phyloP scores from a whole-genome alignment of 2,113 vertebrate species.

The Hippocampus barbouri region DNA sequence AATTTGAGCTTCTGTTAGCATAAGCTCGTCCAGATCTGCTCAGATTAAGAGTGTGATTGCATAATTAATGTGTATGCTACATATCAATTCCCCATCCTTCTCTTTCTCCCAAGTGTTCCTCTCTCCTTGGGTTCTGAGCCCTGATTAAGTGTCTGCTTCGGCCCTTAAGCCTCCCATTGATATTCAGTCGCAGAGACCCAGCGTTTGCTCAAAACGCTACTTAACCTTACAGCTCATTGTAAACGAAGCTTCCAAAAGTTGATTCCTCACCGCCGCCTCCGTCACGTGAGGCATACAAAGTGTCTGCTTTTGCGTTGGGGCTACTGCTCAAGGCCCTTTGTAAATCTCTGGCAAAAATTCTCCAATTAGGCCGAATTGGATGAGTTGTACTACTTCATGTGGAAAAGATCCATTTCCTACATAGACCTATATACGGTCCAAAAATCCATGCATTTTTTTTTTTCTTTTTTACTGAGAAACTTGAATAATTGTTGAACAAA shows the following conservation, averaged over 20 bases:
- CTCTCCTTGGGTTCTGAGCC: constrained; percentile 69
- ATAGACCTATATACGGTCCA: not conserved
- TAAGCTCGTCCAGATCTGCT: constrained; percentile 91
- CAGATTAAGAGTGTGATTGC: constrained; percentile 92
- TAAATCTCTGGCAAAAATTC: not conserved
- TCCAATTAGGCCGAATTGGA: not conserved
- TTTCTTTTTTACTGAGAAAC: not conserved
- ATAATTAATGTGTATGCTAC: constrained; percentile 88
- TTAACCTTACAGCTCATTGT: constrained; percentile 74
- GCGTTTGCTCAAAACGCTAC: constrained; percentile 73
- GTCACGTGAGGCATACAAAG: constrained; percentile 43
- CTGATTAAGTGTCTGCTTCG: constrained; percentile 71
- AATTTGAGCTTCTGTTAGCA: constrained; percentile 99
- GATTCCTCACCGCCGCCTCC: constrained; percentile 46
- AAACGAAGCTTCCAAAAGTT: constrained; percentile 71
- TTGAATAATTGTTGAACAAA: not conserved
- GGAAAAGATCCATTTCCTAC: not conserved
- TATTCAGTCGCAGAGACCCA: constrained; percentile 72
- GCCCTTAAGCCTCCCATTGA: constrained; percentile 73
- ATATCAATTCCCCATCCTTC: constrained; percentile 79
- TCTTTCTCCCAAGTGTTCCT: constrained; percentile 66
- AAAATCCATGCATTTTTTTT: not conserved
- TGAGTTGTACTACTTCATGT: not conserved
- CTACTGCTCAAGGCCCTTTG: not conserved
- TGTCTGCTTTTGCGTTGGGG: constrained; percentile 19